phyloP scores from a whole-genome alignment of 2,113 vertebrate genomes.

The Empidonax alnorum region DNA sequence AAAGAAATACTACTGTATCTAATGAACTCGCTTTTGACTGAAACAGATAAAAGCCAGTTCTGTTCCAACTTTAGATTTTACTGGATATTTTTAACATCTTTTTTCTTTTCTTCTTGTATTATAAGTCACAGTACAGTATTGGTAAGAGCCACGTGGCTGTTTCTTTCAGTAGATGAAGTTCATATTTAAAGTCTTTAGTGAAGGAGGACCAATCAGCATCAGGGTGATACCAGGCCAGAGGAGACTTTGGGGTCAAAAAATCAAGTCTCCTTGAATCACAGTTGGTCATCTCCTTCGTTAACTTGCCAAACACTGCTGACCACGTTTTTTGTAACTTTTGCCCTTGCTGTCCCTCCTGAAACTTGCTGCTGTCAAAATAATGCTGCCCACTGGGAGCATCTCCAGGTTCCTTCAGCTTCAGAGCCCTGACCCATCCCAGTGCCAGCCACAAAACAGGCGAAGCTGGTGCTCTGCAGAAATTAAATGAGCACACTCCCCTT shows the following conservation, averaged over 20 bases:
- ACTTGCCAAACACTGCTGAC: neutral
- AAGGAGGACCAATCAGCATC: neutral
- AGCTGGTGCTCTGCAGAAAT: neutral
- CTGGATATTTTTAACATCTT: conserved; percentile 19
- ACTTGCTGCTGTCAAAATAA: neutral
- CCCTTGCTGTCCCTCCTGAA: neutral
- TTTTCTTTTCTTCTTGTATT: neutral
- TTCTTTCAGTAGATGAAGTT: neutral
- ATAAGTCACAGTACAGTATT: neutral
- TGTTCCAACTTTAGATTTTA: conserved; percentile 19
- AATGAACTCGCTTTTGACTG: neutral
- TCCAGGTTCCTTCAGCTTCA: neutral
- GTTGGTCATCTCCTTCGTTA: neutral
- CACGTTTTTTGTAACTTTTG: neutral
- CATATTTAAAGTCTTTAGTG: neutral
- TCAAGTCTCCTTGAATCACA: neutral
- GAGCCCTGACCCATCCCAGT: neutral
- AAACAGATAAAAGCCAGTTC: conserved; percentile 1
- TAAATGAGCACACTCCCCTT: neutral
- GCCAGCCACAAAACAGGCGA: neutral
- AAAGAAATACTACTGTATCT: neutral
- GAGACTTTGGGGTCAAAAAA: neutral
- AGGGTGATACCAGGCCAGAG: neutral
- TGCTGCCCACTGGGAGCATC: neutral
- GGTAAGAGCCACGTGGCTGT: neutral